Evolutionary conservation across 2,888 invertebrate species (phyloP), one percentile per base, ranked within the genome.

Genomic region (Cephus rjabovi): DNA sequence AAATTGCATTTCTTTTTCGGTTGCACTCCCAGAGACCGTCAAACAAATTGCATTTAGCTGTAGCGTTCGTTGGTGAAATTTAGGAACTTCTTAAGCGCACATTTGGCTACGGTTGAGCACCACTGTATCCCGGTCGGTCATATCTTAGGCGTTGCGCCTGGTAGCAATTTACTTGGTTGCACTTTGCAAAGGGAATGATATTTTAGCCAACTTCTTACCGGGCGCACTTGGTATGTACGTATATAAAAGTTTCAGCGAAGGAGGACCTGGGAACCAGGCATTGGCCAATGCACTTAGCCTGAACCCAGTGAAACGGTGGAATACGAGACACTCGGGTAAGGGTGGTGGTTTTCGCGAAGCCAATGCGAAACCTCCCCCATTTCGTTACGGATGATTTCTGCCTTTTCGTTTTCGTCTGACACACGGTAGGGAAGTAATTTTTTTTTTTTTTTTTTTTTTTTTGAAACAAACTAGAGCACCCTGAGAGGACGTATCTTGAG

Each of bases 81-180:
- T 23, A 9, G 56, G 2, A 56, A 56, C 9, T 23, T 23, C 23
- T 56, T 23, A 56, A 56, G 23, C 56, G 56, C 15, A 23, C 56
- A 23, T 23, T 56, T 9, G 23, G 0, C 56, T 4, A 15, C 23
- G 56, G 23, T 6, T 56, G 56, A 56, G 56, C 56, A 23, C 56
- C 56, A 2, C 56, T 56, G 23, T 23, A 56, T 56, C 1, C 6
- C 15, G 15, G 56, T 23, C 56, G 56, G 56, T 23, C 23, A 23
- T 56, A 56, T 56, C 56, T 56, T 23, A 23, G 56, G 56, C 71
- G 71, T 31, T 31, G 71, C 71, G 34, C 33, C 33, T 31, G 71
- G 31, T 12, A 71, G 71, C 71, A 87, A 85, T 86, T 85, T 85
- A 84, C 81, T 82, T 84, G 79, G 80, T 81, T 84, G 83, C 81